A percentile compares a stretch with the other conserved stretches of the same genome.
These are phyloP conservation scores for Cataglyphis altisquamis DNA, from an alignment of 2,888 invertebrate genomes.

Conservation along the genomic window DNA sequence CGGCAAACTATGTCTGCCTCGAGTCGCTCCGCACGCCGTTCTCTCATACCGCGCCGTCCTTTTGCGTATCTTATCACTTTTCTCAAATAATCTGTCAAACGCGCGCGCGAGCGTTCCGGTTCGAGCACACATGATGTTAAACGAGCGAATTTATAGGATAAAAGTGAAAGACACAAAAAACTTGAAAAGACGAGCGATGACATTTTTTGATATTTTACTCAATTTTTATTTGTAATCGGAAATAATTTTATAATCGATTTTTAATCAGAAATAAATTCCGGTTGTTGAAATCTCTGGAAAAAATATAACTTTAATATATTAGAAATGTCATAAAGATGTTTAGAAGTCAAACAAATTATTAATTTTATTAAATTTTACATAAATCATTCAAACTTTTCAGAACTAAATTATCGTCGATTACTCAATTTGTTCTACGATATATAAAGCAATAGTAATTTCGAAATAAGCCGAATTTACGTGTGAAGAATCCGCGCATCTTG, in stretches of 20 bases:
- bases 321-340: background rate
- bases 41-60: background rate
- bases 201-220: background rate
- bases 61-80: slow-evolving; percentile 43
- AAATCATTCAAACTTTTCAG: background rate
- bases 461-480: slow-evolving; percentile 47
- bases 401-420: background rate
- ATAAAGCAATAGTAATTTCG: slow-evolving; percentile 38
- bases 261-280: background rate
- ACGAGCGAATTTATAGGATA: background rate
- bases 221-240: background rate
- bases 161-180: background rate
- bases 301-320: background rate
- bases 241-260: background rate
- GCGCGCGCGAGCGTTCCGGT: slow-evolving; percentile 1
- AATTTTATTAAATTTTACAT: background rate
- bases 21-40: slow-evolving; percentile 31
- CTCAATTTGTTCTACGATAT: background rate
- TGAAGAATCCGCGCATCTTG: slow-evolving; percentile 40
- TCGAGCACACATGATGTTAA: background rate
- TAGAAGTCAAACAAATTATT: background rate
- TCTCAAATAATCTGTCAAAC: slow-evolving; percentile 40
- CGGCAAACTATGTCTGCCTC: slow-evolving; percentile 30
- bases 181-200: background rate
- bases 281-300: background rate